Evolutionary conservation across 2,888 invertebrate genomes (phyloP).

Genomic region (Perizoma flavofasciatum): DNA sequence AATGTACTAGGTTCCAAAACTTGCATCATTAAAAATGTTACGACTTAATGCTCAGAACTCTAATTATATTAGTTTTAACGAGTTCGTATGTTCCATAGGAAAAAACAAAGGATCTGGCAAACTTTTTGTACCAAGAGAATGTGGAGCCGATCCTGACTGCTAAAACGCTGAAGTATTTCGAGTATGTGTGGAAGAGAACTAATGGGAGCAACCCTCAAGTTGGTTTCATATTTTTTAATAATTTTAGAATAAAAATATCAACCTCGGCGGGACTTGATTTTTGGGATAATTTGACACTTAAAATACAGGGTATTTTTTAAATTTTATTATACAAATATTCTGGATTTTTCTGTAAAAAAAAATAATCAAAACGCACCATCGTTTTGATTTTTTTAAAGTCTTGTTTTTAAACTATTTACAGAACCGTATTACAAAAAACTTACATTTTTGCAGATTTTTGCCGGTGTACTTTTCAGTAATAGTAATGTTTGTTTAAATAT

Average conservation of each 20-base stretch:
- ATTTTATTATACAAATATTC: no score
- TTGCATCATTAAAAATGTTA: constrained; percentile 66
- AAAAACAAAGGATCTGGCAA: constrained; percentile 71
- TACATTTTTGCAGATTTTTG: no score
- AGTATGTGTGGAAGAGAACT: constrained; percentile 81
- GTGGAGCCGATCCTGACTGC: constrained; percentile 67
- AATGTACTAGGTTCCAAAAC: constrained; percentile 41
- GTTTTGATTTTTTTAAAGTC: no score
- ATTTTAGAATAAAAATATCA: neutral
- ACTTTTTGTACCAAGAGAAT: constrained; percentile 75
- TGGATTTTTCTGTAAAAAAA: no score
- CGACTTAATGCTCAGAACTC: constrained; percentile 48
- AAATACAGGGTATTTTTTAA: no score
- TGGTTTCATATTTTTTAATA: constrained; percentile 34
- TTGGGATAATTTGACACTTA: no score
- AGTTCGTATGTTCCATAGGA: constrained; percentile 63
- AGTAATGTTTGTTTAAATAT: no score
- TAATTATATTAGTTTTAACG: constrained; percentile 69
- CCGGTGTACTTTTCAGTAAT: no score
- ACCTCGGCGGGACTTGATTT: no score
- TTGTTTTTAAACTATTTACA: no score
- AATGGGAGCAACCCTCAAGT: constrained; percentile 79
- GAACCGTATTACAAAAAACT: no score
- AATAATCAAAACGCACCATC: no score
- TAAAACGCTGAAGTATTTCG: constrained; percentile 77